Conservation (phyloP, 2,113 vertebrate genomes). For the Drymodes brunneopygia region DNA sequence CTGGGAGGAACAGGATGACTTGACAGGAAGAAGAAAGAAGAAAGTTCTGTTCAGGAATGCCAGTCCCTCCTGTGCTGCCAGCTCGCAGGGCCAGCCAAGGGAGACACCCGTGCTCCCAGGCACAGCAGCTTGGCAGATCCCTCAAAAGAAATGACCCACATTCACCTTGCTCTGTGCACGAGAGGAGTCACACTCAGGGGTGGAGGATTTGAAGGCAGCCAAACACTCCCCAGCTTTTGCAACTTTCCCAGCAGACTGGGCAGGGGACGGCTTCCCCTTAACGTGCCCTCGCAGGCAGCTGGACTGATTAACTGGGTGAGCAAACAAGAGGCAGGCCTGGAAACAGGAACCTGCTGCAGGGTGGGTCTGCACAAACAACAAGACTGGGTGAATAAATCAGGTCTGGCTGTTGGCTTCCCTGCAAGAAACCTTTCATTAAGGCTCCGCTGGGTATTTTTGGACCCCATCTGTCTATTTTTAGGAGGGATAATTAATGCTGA, state of each 20-base stretch:
- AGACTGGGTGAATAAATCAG: background rate
- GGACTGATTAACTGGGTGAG: background rate
- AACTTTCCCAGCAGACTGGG: background rate
- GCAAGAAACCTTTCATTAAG: background rate
- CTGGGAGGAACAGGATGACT: background rate
- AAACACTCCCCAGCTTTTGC: background rate
- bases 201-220: background rate
- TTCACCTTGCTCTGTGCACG: background rate
- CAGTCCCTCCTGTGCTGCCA: background rate
- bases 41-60: background rate
- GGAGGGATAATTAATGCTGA: background rate
- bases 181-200: background rate
- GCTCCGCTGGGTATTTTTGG: background rate
- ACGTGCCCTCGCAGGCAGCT: background rate
- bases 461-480: constrained; percentile 18
- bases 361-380: background rate
- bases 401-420: background rate
- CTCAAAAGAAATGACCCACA: background rate
- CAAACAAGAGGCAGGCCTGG: background rate
- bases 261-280: background rate
- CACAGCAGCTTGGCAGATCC: background rate
- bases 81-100: background rate
- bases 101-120: rapidly evolving
- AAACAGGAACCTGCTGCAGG: background rate
- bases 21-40: background rate